A percentile compares a stretch with the other conserved stretches of the same genome.
phyloP scores from a whole-genome alignment of 2,113 vertebrate genomes.

The Turdus rufiventris region DNA sequence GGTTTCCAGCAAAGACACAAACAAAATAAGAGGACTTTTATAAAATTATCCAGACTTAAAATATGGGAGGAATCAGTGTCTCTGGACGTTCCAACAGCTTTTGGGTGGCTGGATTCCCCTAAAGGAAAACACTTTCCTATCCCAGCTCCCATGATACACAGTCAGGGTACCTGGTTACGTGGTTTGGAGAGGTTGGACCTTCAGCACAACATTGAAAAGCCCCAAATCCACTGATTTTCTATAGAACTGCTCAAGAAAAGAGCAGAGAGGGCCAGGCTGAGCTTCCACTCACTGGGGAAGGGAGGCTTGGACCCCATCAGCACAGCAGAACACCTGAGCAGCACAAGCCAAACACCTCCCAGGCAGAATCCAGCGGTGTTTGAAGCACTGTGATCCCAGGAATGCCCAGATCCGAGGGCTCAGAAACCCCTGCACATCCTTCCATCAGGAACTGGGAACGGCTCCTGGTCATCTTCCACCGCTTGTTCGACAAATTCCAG shows the following conservation, averaged over 20 bases:
- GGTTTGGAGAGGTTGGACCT: background rate
- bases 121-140: background rate
- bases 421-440: background rate
- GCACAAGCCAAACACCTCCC: fast-evolving
- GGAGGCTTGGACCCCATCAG: fast-evolving
- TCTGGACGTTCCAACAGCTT: background rate
- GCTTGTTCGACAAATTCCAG: background rate
- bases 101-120: background rate
- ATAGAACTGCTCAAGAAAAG: fast-evolving
- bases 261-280: background rate
- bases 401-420: fast-evolving
- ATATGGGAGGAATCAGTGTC: background rate
- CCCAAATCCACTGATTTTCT: background rate
- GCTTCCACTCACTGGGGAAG: fast-evolving
- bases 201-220: background rate
- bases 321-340: fast-evolving
- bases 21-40: constrained; percentile 53
- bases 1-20: constrained; percentile 70
- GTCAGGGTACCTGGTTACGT: fast-evolving
- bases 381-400: fast-evolving
- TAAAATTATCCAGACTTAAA: constrained; percentile 22
- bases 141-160: background rate
- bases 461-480: background rate
- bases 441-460: fast-evolving
- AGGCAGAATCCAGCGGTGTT: fast-evolving